Evolutionary conservation across 1,140 invertebrate species (phyloP), one percentile per base, ranked within the genome.

Genomic region (Mycetomoellerius zeteki): DNA sequence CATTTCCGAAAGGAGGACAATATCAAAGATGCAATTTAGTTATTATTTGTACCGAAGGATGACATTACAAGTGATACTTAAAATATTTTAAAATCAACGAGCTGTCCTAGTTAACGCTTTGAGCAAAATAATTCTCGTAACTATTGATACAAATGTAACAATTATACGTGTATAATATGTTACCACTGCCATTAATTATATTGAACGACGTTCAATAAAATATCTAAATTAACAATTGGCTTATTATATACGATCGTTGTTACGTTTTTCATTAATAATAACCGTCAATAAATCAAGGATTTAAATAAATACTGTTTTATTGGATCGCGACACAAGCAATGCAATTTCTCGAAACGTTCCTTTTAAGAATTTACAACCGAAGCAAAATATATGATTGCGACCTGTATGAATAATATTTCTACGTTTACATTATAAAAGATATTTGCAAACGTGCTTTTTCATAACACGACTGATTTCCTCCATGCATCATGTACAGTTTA

Each of bases 321-420:
- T n/a, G 24, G 10, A 12, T 43, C 6, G 16, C 10, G 0, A 24
- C 14, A 14, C n/a, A 1, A 30, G 60, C 62, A 54, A 52, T 8
- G n/a, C 21, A n/a, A 54, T 71, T 24, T 64, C 8, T 52, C 21
- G 24, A 65, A 65, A n/a, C 21, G 19, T 77, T 64, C 16, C 60
- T 50, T 50, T 78, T 50, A 65, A 19, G 10, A 50, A 65, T 65
- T 65, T 52, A 50, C n/a, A n/a, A 30, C 0, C 43, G 7, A 30
- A 64, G 19, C 12, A 24, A n/a, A 30, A 65, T 65, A 21, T 50
- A n/a, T 4, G n/a, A 67, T 33, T 37, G 24, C n/a, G 10, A 71
- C 47, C 12, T 16, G 6, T n/a, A 56, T 81, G 24, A 81, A 81
- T 81, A 71, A 81, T 80, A 19, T 71, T 60, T n/a, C 14, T 43